Evolutionary conservation across 2,113 vertebrate species (phyloP).

Genomic region (Tringa solitaria): DNA sequence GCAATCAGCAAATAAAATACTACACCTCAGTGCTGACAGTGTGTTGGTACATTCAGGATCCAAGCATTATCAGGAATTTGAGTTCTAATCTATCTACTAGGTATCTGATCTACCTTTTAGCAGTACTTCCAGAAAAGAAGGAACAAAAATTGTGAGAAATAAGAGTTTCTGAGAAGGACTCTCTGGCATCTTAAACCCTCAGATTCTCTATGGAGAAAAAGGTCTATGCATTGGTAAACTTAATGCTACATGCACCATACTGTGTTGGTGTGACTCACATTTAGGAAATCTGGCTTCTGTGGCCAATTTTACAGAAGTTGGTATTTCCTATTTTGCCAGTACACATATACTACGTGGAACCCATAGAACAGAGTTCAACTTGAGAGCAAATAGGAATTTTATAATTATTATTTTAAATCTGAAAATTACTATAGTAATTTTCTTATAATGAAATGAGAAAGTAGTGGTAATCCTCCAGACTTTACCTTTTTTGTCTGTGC

Average conservation of each 20-base stretch:
- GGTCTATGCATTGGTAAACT: accelerated
- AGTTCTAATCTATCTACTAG: neutral
- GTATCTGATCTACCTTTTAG: neutral
- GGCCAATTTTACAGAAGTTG: neutral
- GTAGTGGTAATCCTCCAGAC: neutral
- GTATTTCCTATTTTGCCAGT: neutral
- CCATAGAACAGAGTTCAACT: neutral
- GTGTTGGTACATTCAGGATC: neutral
- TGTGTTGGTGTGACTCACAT: neutral
- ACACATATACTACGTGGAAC: neutral
- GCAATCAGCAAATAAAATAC: neutral
- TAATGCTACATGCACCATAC: too few species aligned
- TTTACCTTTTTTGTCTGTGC: neutral
- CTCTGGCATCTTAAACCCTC: neutral
- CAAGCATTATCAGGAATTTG: neutral
- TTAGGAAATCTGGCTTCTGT: neutral
- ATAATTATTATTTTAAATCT: neutral
- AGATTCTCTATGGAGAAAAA: neutral
- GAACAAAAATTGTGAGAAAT: neutral
- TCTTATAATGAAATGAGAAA: neutral
- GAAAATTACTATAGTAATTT: neutral
- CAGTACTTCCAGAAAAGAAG: neutral
- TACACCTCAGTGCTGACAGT: accelerated
- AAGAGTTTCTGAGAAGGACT: neutral
- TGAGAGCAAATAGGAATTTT: neutral